Evolutionary conservation across 2,113 vertebrate genomes (phyloP).

Genomic region (Pterocles gutturalis): DNA sequence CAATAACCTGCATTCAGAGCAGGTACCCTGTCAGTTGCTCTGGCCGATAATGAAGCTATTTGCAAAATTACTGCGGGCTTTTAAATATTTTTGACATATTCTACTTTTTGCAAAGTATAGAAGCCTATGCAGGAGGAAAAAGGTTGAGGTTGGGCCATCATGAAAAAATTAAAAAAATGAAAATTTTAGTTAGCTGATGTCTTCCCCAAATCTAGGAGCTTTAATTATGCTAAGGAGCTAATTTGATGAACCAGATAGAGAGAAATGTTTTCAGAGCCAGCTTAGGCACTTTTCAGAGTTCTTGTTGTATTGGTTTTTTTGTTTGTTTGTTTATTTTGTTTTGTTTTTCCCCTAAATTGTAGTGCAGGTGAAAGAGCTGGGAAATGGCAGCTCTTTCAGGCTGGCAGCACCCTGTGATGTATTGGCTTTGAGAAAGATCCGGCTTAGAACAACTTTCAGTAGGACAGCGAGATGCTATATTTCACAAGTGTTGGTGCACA

Average conservation of each 20-base stretch:
- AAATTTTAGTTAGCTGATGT: not conserved
- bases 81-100: not conserved
- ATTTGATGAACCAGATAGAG: not conserved
- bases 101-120: not conserved
- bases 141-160: not conserved
- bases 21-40: not conserved
- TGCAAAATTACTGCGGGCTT: slow-evolving; percentile 6
- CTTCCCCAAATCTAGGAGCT: not conserved
- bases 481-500: not conserved
- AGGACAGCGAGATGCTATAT: not conserved
- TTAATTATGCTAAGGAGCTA: not conserved
- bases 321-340: not conserved
- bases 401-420: not conserved
- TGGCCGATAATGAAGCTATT: slow-evolving; percentile 13
- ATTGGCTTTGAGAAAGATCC: not conserved
- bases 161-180: not conserved
- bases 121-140: not conserved
- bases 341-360: not conserved
- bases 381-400: not conserved
- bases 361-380: not conserved
- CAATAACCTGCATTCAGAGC: slow-evolving; percentile 39
- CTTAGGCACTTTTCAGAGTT: not conserved
- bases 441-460: not conserved
- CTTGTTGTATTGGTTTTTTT: too few species aligned
- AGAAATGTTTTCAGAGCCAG: not conserved